phyloP scores from a whole-genome alignment of 30 jellyfish, hydroid and myxozoan species.

The Aurelia sp. region DNA sequence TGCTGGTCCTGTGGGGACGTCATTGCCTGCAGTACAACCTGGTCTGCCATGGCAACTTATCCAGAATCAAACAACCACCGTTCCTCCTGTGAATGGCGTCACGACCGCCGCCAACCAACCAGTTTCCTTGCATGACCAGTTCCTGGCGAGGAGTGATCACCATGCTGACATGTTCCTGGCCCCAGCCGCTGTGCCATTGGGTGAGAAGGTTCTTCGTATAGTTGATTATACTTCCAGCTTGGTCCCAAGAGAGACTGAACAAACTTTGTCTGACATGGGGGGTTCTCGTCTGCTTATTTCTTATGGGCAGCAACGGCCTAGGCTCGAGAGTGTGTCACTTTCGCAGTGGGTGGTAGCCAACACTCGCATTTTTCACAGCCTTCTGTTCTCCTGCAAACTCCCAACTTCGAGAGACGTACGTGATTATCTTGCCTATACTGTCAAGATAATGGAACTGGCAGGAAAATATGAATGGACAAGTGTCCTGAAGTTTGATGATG shows the following conservation, averaged over 20 bases:
- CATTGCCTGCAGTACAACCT: too few species aligned
- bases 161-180: conserved; percentile 5
- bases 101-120: too few species aligned
- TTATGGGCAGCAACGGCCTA: not conserved
- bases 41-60: too few species aligned
- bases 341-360: not conserved
- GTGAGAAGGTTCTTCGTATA: not conserved
- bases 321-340: not conserved
- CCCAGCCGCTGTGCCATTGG: not conserved
- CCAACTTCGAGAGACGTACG: too few species aligned
- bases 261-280: not conserved
- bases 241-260: not conserved
- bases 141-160: not conserved
- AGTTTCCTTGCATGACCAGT: not conserved
- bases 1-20: not conserved
- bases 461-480: too few species aligned
- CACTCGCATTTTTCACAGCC: too few species aligned
- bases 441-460: too few species aligned
- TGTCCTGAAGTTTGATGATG: too few species aligned
- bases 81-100: too few species aligned
- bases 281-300: not conserved
- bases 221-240: not conserved
- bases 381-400: too few species aligned
- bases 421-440: too few species aligned
- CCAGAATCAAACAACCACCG: too few species aligned